Conservation (phyloP, 2,797 vertebrate genomes). For the Benthosema pterotum region DNA sequence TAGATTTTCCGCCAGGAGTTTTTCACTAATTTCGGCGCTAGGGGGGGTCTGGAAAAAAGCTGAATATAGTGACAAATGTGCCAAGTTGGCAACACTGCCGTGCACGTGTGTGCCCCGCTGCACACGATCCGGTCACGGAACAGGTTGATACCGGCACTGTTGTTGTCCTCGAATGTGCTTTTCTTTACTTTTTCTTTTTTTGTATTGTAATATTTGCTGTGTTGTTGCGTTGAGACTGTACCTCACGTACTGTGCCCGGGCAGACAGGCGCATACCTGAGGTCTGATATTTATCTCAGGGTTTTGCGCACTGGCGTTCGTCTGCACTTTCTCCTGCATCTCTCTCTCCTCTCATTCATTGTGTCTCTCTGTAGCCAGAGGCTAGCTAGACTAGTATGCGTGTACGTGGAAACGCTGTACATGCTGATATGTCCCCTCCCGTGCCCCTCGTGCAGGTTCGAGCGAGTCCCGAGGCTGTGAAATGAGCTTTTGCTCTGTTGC, state of each 20-base stretch:
- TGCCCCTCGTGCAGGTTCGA: slow-evolving; percentile 54
- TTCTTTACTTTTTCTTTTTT: background rate
- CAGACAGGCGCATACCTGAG: slow-evolving; percentile 34
- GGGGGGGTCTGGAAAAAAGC: no score
- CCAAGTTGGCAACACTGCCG: no score
- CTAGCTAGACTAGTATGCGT: background rate
- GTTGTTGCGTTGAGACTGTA: slow-evolving; percentile 11
- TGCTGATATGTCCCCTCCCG: slow-evolving; percentile 26
- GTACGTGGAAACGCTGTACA: slow-evolving; percentile 19
- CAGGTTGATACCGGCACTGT: slow-evolving; percentile 14
- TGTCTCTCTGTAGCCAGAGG: slow-evolving; percentile 30
- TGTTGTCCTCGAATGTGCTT: slow-evolving; percentile 30
- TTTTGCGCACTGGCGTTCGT: slow-evolving; percentile 42
- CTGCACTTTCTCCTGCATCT: slow-evolving; percentile 12
- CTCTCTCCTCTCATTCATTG: no score
- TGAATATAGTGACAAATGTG: no score
- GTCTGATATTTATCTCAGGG: slow-evolving; percentile 49
- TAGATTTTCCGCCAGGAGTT: no score
- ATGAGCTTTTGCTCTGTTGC: slow-evolving; percentile 10
- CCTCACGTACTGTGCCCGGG: slow-evolving; percentile 14
- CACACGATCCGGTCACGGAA: background rate
- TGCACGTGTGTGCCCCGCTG: no score
- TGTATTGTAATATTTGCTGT: no score
- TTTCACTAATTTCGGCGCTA: no score
- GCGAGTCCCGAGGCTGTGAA: slow-evolving; percentile 41